Conservation (phyloP, 2,888 invertebrate species). For the Orchestes rusci region DNA sequence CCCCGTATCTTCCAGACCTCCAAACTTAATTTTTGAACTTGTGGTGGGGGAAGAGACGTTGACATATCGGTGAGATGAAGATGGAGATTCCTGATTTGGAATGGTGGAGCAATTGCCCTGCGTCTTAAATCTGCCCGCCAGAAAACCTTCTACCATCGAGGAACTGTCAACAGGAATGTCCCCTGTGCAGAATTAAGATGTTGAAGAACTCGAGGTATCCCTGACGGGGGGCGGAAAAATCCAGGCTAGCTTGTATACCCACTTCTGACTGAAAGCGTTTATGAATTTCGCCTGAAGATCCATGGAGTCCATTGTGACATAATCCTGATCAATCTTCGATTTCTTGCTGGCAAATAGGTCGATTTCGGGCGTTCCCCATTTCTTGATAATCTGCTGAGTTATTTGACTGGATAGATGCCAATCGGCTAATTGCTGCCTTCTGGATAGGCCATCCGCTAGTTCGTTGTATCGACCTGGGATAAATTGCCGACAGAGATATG, state of each 20-base stretch:
- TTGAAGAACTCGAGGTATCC: constrained; percentile 29
- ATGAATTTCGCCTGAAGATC: constrained; percentile 18
- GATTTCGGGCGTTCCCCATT: constrained; percentile 25
- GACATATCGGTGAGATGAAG: too few species aligned
- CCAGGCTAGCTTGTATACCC: constrained; percentile 27
- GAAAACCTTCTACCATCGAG: constrained; percentile 29
- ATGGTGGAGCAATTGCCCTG: too few species aligned
- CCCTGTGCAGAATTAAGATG: constrained; percentile 29
- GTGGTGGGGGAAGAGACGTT: too few species aligned
- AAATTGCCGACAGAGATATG: too few species aligned
- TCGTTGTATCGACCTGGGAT: too few species aligned
- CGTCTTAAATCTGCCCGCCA: too few species aligned
- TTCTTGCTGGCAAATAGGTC: constrained; percentile 23
- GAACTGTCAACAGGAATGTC: constrained; percentile 28
- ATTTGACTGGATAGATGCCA: constrained; percentile 20
- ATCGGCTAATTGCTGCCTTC: constrained; percentile 18
- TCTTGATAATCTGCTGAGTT: constrained; percentile 19
- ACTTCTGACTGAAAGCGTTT: constrained; percentile 25
- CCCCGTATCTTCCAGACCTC: too few species aligned
- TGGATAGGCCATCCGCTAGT: too few species aligned
- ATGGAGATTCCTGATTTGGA: too few species aligned
- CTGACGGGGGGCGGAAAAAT: constrained; percentile 33
- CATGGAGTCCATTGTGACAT: constrained; percentile 19
- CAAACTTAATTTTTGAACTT: too few species aligned
- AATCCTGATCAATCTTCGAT: constrained; percentile 22